A percentile compares a stretch with the other conserved stretches of the same genome.
Evolutionary conservation across 2,113 vertebrate species (phyloP).

Genomic region (Oenanthe oenanthe): DNA sequence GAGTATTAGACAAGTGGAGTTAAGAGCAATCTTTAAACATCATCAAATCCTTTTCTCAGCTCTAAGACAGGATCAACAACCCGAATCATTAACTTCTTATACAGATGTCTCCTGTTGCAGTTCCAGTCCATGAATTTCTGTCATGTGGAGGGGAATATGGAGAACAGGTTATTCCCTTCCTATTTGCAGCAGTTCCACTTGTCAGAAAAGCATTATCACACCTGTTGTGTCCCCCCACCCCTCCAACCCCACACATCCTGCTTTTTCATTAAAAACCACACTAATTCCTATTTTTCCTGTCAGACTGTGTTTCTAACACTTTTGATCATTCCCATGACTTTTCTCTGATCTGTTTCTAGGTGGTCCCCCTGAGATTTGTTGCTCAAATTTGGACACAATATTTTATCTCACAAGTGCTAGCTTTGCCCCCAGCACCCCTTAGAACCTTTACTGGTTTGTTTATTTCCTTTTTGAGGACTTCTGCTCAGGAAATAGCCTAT

Average conservation of each 20-base stretch:
- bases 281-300: background rate
- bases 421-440: background rate
- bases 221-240: fast-evolving
- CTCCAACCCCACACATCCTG: background rate
- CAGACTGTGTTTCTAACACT: background rate
- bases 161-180: background rate
- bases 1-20: background rate
- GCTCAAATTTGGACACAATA: background rate
- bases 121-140: background rate
- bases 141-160: background rate
- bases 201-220: background rate
- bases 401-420: background rate
- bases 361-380: background rate
- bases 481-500: background rate
- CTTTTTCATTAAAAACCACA: background rate
- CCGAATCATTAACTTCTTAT: background rate
- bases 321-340: background rate
- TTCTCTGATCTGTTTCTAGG: background rate
- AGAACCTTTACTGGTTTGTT: fast-evolving
- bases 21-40: slow-evolving; percentile 20
- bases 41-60: background rate
- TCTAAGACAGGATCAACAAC: background rate
- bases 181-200: background rate
- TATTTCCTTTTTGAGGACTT: background rate
- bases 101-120: background rate